Base-by-base conservation (phyloP, 1,140 invertebrate species). In the Mycetomoellerius zeteki region DNA sequence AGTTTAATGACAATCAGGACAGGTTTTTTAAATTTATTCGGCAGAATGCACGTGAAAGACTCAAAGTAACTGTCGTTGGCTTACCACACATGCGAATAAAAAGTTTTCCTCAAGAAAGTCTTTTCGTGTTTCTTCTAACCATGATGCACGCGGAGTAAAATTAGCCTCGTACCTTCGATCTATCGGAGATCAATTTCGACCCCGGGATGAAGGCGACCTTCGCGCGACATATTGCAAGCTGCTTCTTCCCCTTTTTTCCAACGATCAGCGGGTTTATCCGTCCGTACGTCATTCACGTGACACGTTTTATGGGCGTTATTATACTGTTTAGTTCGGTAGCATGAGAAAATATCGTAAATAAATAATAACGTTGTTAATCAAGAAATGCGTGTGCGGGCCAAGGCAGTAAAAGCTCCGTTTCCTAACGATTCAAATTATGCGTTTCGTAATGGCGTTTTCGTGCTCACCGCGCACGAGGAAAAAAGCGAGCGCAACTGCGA, bases 161-260 rank as follows among this genome's bases (percentile, higher is more conserved):
- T 84, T 84, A 84, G 80, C 69, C 24, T 84, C 80, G 80, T 54
- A 84, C 69, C 69, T 84, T 84, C 69, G 80, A 84, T 84, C 80
- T 75, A 84, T 84, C 56, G 80, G 37, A 84, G 80, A 84, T 84
- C 80, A 84, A 84, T 84, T 84, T 84, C 80, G 80, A 75, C 37
- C 80, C 37, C 54, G 37, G 56, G 37, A 12, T 24, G 80, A 62
- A 69, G 27, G 27, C 80, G 80, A 84, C 80, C 80, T 84, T 84
- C 80, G 69, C 54, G 27, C 56, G n/a, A 50, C 50, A 75, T 84
- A 84, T 75, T 60, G 27, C 50, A 27, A 54, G 47, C n/a, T 27
- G 47, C 21, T 14, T 71, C 64, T 43, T 8, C 6, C 33, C 52
- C n/a, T 47, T 84, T 84, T 62, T 84, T 75, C 43, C 69, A 75